Evolutionary conservation across 2,888 invertebrate genomes (phyloP).

Genomic region (Leucophenga maculata): DNA sequence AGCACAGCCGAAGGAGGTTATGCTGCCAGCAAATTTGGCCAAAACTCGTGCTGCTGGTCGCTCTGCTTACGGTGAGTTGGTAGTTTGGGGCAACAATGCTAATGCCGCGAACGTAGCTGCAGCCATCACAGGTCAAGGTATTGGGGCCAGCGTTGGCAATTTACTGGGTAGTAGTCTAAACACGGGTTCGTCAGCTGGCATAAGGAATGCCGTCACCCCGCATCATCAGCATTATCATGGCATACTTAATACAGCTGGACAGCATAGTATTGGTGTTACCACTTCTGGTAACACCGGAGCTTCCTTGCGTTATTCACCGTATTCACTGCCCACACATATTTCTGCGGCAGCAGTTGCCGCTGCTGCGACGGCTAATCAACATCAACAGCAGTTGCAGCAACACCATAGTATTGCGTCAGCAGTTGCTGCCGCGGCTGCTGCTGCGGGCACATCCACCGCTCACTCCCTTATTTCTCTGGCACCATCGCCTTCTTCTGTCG

Average conservation of each 20-base stretch:
- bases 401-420: constrained; percentile 60
- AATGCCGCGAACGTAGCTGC: constrained; percentile 67
- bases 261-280: constrained; percentile 43
- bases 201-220: constrained; percentile 47
- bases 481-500: constrained; percentile 51
- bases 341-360: constrained; percentile 67
- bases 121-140: constrained; percentile 5
- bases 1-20: constrained; percentile 99
- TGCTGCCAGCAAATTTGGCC: constrained; percentile 97
- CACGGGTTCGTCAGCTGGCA: constrained; percentile 50
- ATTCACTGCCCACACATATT: constrained; percentile 75
- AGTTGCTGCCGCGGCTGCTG: constrained; percentile 63
- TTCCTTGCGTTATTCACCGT: constrained; percentile 75
- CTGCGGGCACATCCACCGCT: constrained; percentile 58
- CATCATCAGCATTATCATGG: constrained; percentile 51
- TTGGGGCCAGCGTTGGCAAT: constrained; percentile 70
- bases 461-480: constrained; percentile 53
- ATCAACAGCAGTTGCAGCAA: constrained; percentile 72
- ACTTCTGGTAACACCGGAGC: constrained; percentile 68
- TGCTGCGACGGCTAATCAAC: constrained; percentile 68
- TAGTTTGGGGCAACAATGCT: constrained; percentile 83
- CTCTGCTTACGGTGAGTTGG: constrained; percentile 98
- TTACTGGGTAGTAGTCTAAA: constrained; percentile 66
- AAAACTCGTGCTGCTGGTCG: constrained; percentile 96
- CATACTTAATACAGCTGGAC: constrained; percentile 46